Conservation (phyloP, 2,888 invertebrate species). For the Chaetogeoica ovagalla region DNA sequence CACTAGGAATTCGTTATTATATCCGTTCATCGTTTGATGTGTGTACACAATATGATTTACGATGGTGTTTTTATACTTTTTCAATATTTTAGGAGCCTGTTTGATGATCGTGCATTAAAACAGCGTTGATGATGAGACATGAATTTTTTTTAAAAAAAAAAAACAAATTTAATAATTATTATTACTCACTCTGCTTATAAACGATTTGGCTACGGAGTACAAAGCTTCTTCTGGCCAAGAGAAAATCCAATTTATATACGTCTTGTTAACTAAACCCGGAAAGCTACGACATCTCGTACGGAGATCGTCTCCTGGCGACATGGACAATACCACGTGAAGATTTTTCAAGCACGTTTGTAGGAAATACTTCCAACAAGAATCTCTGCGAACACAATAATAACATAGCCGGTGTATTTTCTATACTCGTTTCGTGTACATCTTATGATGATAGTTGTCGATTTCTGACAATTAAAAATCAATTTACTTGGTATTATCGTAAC, state of each 20-base stretch:
- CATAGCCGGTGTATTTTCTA: neutral
- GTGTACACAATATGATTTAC: constrained; percentile 86
- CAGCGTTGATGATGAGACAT: too few relatives aligned
- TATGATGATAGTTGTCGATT: neutral
- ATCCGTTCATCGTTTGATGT: constrained; percentile 74
- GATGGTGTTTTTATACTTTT: constrained; percentile 69
- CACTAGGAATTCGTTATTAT: constrained; percentile 72
- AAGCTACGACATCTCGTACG: constrained; percentile 85
- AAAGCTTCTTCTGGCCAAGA: constrained; percentile 91
- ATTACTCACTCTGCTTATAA: constrained; percentile 68
- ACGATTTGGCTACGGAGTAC: constrained; percentile 82
- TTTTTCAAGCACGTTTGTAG: constrained; percentile 77
- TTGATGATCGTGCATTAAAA: constrained; percentile 26
- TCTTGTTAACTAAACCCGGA: constrained; percentile 88
- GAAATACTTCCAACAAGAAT: constrained; percentile 77
- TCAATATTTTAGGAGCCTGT: constrained; percentile 70
- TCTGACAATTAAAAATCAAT: neutral
- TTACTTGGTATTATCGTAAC: constrained; percentile 29
- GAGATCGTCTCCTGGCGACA: constrained; percentile 84
- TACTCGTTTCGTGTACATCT: neutral
- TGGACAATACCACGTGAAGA: constrained; percentile 85
- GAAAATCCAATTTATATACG: constrained; percentile 89
- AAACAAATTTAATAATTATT: too few relatives aligned
- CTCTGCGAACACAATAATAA: constrained; percentile 2
- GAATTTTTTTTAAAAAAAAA: too few relatives aligned